Base-by-base conservation (phyloP, 2,113 vertebrate genomes). In the Poicephalus meyeri region DNA sequence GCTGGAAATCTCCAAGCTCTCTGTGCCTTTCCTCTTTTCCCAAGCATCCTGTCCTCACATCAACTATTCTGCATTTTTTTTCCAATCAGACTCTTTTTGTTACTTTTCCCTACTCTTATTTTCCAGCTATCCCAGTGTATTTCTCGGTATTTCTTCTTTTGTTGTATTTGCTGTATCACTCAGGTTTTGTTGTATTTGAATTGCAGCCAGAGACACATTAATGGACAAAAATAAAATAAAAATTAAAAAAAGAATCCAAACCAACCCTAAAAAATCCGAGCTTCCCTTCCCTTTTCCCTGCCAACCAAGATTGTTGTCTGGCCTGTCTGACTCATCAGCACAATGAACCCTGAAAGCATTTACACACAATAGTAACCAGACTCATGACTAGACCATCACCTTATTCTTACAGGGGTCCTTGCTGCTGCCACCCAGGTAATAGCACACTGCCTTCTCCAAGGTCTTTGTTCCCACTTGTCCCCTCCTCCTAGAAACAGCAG, bases 1-100 rank as follows among this genome's bases (percentile, higher is more conserved):
- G 91, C 95, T 63, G 77, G 93, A 91, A 94, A 95, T 73, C 91
- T 83, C 89, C 16, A 13, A 79, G 96, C 93, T 94, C 69, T 81
- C 94, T 44, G 31, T 53, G 70, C 70, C 58, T 91, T 81, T 74
- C 74, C 78, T 69, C 70, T 49, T 37, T 85, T 89, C 53, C 56
- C 70, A 28, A 65, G 49, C 21, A 1, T 53, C 79, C 65, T 49
- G 44, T 47, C 61, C 91, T 79, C 89, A 76, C 29, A 23, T 31
- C 35, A 41, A 91, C 61, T 52, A 87, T 88, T 94, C 58, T 42
- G 24, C 41, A 33, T 53, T 82, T 25, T 82, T 82, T 61, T 89
- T 65, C 53, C 68, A 77, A 39, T 25, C 46, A 23, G 28, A 68
- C 60, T 83, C 58, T 90, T 91, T 91, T 82, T 61, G 20, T 77